Base-by-base conservation (phyloP, 2,888 invertebrate genomes). In the Chloromyia formosa region DNA sequence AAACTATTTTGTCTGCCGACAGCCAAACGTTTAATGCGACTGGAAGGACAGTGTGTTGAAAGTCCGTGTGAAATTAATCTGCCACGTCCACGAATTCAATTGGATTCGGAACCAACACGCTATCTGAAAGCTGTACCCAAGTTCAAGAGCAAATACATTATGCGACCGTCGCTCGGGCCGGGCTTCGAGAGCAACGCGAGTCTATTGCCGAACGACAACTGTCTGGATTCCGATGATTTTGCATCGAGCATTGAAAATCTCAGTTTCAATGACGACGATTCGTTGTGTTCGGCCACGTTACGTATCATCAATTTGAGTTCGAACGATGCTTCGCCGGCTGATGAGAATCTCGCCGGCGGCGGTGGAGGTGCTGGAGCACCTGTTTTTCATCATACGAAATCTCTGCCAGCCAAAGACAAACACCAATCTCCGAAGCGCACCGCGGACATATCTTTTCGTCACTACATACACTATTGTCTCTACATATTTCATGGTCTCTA, bases 401-500 rank as follows among this genome's bases (percentile, higher is more conserved):
- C 42, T 12, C 42, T 42, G n/a, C 12, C 40, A 14, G 23, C 5
- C 1, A 9, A 20, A 12, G 10, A 45, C 10, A n/a, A 20, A 14
- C 14, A 53, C 35, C 22, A 64, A 12, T 23, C 58, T 10, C 14
- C 35, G 9, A 10, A 12, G 18, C 23, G 74, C 16, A 53, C 18
- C 49, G 56, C 69, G 42, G 53, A 72, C 56, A 54, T 61, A 45
- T 45, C 75, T n/a, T 75, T 82, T 75, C 82, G 84, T 1, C 82
- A 85, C 75, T 85, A 83, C 75, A 84, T 86, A 73, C 86, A 86
- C 78, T 86, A 86, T 79, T 86, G 86, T 78, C 82, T 86, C 58
- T 85, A 84, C 69, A 82, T 84, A 45, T 86, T 86, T 71, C 86
- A 86, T 75, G 86, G 86, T 12, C 80, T 86, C 5, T 86, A 86